Base-by-base conservation (phyloP, 2,888 invertebrate species). In the Tenodera sinensis region DNA sequence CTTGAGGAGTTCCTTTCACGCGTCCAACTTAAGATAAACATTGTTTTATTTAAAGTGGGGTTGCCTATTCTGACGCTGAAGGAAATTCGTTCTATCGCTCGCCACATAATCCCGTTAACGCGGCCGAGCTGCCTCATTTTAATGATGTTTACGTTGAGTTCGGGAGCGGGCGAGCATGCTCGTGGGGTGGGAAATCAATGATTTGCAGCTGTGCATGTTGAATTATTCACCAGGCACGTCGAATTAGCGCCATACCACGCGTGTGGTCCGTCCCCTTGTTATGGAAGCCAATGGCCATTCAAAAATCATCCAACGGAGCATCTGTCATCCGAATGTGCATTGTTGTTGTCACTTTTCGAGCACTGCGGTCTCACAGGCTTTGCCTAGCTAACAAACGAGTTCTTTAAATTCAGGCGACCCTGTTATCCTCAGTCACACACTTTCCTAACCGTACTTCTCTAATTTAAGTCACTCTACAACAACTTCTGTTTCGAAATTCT, bases 161-260 rank as follows among this genome's bases (percentile, higher is more conserved):
- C 25, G 54, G 54, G 54, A 71, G 54, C 54, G 54, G 20, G 54
- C 54, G 54, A 71, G 54, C 54, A 71, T 71, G 54, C 54, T 71
- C 54, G 54, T 71, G 54, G 54, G 54, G 54, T 71, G 54, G 54
- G 88, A 89, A 89, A 89, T 89, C 89, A 89, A 89, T 89, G 89
- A 89, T 89, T 89, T 82, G 88, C 89, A 89, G 89, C 89, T 89
- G 88, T 71, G 54, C 54, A 71, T 71, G 54, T 71, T 71, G 54
- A 71, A 71, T 71, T 71, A 71, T 71, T 88, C 54, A 71, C 54
- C 54, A 71, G 54, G 54, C 54, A 71, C 54, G 54, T 71, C 54
- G 54, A 71, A 71, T 71, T 71, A 71, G 54, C 54, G 54, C 54
- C 54, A 71, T 71, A 71, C 54, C 54, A 71, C 54, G 54, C 54